Evolutionary conservation across 2,797 vertebrate species (phyloP).

Genomic region (Podarcis siculus): DNA sequence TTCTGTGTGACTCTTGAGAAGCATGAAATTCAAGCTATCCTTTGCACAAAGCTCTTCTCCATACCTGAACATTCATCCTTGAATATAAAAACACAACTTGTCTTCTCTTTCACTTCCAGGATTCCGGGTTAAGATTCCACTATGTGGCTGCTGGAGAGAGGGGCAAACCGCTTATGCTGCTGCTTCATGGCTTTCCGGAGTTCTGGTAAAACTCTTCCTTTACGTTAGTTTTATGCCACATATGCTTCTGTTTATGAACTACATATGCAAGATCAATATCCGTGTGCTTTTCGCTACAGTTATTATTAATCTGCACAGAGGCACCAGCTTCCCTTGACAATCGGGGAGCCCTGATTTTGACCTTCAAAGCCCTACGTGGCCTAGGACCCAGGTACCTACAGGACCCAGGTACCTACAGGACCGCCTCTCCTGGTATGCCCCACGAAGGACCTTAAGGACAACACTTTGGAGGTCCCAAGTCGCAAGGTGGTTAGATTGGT

Average conservation of each 20-base stretch:
- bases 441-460: too few species aligned
- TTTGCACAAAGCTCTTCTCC: not conserved
- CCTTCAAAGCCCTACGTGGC: too few species aligned
- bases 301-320: not conserved
- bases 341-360: too few species aligned
- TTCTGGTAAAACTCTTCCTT: conserved; percentile 89
- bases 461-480: too few species aligned
- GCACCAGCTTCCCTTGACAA: too few species aligned
- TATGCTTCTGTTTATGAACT: conserved; percentile 17
- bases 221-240: conserved; percentile 14
- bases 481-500: too few species aligned
- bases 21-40: not conserved
- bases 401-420: too few species aligned
- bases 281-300: not conserved
- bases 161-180: conserved; percentile 96
- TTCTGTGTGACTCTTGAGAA: not conserved
- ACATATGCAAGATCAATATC: not conserved
- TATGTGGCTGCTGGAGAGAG: conserved; percentile 97
- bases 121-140: conserved; percentile 96
- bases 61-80: not conserved
- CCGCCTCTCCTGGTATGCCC: too few species aligned
- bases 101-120: conserved; percentile 77
- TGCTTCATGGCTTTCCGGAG: conserved; percentile 97
- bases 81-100: conserved; percentile 27
- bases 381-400: too few species aligned